Evolutionary conservation across 1,140 invertebrate species (phyloP).

Genomic region (Tribolium madens): DNA sequence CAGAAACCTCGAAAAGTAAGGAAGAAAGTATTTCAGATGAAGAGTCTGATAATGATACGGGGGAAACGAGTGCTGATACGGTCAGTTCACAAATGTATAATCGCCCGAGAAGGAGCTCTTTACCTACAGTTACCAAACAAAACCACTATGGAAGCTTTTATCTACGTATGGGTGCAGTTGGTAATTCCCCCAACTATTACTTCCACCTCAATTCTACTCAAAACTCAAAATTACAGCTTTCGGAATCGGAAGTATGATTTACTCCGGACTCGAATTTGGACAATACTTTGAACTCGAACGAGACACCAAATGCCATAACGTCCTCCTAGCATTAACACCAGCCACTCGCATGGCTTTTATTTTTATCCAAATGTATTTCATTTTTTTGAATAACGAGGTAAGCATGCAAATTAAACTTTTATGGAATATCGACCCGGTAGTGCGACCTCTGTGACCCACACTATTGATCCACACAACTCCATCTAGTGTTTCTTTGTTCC

Average conservation of each 20-base stretch:
- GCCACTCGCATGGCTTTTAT: slow-evolving; percentile 93
- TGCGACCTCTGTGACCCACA: not conserved
- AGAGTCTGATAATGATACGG: slow-evolving; percentile 60
- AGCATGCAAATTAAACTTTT: slow-evolving; percentile 46
- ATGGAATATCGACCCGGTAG: slow-evolving; percentile 10
- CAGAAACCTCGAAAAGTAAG: slow-evolving; percentile 46
- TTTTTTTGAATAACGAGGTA: slow-evolving; percentile 76
- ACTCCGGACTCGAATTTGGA: slow-evolving; percentile 93
- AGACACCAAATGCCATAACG: slow-evolving; percentile 83
- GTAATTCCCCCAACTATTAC: slow-evolving; percentile 66
- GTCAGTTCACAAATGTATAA: slow-evolving; percentile 68
- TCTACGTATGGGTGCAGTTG: slow-evolving; percentile 91
- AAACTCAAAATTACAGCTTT: slow-evolving; percentile 75
- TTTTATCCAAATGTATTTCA: slow-evolving; percentile 97
- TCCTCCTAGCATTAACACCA: slow-evolving; percentile 87
- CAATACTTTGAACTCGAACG: slow-evolving; percentile 92
- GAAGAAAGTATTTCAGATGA: slow-evolving; percentile 58
- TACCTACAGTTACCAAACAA: slow-evolving; percentile 68
- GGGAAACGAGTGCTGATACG: slow-evolving; percentile 67
- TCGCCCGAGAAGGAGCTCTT: slow-evolving; percentile 68
- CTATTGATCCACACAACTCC: not conserved
- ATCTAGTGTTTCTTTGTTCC: slow-evolving; percentile 58
- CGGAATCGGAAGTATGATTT: slow-evolving; percentile 87
- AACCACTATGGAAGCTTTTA: slow-evolving; percentile 94
- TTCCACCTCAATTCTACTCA: not conserved